These are phyloP conservation scores for Eurystomus glaucurus DNA, from an alignment of 2,797 vertebrate genomes.

Conservation along the genomic window DNA sequence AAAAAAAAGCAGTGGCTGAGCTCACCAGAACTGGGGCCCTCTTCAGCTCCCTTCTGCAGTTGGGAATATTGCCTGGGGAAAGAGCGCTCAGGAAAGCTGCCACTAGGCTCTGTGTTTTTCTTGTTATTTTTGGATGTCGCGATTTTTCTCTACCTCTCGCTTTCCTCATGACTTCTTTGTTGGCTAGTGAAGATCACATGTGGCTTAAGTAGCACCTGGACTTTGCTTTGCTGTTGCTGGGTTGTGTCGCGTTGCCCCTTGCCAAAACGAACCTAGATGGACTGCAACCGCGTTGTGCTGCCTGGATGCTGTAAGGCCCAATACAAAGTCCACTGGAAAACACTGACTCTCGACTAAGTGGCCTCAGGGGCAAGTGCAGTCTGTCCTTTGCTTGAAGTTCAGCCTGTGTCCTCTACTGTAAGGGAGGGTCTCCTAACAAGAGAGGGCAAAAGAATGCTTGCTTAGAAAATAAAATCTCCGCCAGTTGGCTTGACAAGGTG, in stretches of 20 bases:
- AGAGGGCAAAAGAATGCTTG: background rate
- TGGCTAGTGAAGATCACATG: slow-evolving; percentile 60
- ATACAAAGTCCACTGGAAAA: slow-evolving; percentile 65
- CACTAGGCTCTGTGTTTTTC: slow-evolving; percentile 46
- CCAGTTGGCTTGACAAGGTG: background rate
- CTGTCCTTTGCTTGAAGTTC: background rate
- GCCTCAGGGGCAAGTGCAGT: slow-evolving; percentile 1
- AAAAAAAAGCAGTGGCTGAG: slow-evolving; percentile 50
- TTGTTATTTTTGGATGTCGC: slow-evolving; percentile 55
- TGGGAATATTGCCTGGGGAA: slow-evolving; percentile 68
- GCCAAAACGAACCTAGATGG: slow-evolving; percentile 56
- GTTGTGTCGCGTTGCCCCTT: slow-evolving; percentile 21
- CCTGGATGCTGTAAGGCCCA: slow-evolving; percentile 49
- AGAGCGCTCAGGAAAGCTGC: slow-evolving; percentile 24
- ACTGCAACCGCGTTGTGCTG: slow-evolving; percentile 45
- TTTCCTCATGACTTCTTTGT: slow-evolving; percentile 33
- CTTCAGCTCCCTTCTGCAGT: slow-evolving; percentile 45
- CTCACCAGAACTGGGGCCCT: slow-evolving; percentile 65
- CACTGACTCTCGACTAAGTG: background rate
- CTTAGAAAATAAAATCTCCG: background rate
- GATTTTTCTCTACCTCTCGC: slow-evolving; percentile 28
- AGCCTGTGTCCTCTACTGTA: background rate
- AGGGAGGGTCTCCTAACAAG: background rate
- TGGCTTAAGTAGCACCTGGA: slow-evolving; percentile 55
- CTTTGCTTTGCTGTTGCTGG: slow-evolving; percentile 65